Evolutionary conservation across 1,140 invertebrate genomes (phyloP).

Genomic region (Wasmannia auropunctata): DNA sequence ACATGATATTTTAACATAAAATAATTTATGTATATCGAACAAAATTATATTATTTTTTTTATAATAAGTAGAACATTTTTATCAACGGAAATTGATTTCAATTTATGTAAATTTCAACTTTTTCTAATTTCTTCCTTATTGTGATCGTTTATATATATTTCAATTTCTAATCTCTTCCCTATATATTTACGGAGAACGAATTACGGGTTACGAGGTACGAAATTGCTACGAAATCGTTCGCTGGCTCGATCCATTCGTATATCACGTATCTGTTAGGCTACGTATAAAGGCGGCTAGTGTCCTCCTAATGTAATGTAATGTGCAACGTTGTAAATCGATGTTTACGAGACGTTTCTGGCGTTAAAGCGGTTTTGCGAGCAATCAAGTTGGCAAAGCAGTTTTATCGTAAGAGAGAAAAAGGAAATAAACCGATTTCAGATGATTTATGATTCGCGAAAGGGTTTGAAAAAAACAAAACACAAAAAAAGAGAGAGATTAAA

Average conservation of each 20-base stretch:
- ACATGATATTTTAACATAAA: background rate
- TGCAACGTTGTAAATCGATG: conserved; percentile 49
- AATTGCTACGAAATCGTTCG: conserved; percentile 21
- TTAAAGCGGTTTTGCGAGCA: conserved; percentile 12
- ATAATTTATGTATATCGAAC: background rate
- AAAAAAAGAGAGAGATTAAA: conserved; percentile 3
- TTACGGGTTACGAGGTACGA: background rate
- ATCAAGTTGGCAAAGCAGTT: background rate
- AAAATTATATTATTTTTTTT: conserved; percentile 25
- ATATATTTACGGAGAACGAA: background rate
- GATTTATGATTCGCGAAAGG: conserved; percentile 1
- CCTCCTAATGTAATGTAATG: conserved; percentile 45
- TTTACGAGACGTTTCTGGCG: background rate
- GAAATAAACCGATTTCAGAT: background rate
- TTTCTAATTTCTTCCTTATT: background rate
- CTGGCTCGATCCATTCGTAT: conserved; percentile 25
- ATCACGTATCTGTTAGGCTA: conserved; percentile 42
- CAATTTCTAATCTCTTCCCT: background rate
- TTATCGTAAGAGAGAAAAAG: background rate
- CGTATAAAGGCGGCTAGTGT: conserved; percentile 20
- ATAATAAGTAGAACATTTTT: conserved; percentile 21
- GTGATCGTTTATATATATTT: background rate
- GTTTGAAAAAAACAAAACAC: background rate
- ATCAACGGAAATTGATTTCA: background rate
- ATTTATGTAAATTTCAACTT: conserved; percentile 6